A percentile compares a stretch with the other conserved stretches of the same genome.
Conservation (phyloP, 2,888 invertebrate species). For the Nephrocerus scutellatus region DNA sequence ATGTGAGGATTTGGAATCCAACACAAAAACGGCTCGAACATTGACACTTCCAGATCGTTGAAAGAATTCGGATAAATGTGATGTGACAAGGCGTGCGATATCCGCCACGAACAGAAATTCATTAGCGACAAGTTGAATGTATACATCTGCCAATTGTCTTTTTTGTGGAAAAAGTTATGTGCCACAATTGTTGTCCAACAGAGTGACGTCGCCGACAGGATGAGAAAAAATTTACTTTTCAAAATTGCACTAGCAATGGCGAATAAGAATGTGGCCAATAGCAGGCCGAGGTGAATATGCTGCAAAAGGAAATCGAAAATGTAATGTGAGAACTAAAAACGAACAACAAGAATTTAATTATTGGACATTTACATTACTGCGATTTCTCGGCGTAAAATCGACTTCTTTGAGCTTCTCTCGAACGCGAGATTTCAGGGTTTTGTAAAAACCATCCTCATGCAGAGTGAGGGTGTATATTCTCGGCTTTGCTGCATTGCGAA, state of each 20-base stretch:
- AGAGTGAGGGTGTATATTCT: conserved; percentile 69
- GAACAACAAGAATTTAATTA: neutral
- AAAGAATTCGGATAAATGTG: conserved; percentile 72
- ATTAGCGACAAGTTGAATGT: conserved; percentile 64
- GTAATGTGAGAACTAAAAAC: neutral
- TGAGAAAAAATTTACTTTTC: conserved; percentile 33
- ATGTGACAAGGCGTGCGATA: conserved; percentile 70
- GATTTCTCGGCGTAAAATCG: conserved; percentile 41
- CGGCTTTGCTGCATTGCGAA: conserved; percentile 56
- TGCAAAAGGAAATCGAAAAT: conserved; percentile 17
- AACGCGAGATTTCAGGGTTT: conserved; percentile 58
- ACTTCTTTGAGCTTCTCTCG: conserved; percentile 53
- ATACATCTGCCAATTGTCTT: conserved; percentile 71
- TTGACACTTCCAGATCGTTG: conserved; percentile 64
- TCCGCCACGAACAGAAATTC: conserved; percentile 60
- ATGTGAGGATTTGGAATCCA: conserved; percentile 55
- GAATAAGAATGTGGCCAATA: conserved; percentile 40
- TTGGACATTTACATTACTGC: conserved; percentile 39
- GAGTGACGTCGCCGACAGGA: conserved; percentile 53
- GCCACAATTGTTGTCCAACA: conserved; percentile 56
- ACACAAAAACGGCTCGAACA: conserved; percentile 59
- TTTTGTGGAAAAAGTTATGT: conserved; percentile 73
- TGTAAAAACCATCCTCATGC: conserved; percentile 66
- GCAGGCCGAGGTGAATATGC: conserved; percentile 44
- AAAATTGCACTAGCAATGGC: conserved; percentile 42